A percentile compares a stretch with the other conserved stretches of the same genome.
Conservation (phyloP, 2,797 vertebrate genomes). For the Platyrinchus mystaceus region DNA sequence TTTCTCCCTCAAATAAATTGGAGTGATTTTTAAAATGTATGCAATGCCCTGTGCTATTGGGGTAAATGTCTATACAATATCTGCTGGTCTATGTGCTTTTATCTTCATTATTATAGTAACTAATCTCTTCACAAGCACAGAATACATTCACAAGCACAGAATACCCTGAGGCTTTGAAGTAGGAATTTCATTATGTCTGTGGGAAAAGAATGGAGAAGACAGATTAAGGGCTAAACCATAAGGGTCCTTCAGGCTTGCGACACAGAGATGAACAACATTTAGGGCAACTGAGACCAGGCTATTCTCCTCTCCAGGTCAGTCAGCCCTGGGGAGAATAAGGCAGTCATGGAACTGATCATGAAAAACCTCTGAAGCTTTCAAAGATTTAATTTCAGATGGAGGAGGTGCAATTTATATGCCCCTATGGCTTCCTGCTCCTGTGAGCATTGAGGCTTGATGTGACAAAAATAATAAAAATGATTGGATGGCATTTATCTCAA, state of each 20-base stretch:
- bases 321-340: background rate
- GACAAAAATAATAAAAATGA: background rate
- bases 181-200: background rate
- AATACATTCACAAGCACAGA: background rate
- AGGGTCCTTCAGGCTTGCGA: background rate
- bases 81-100: background rate
- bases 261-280: background rate
- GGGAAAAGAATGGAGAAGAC: background rate
- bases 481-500: background rate
- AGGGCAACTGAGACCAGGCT: background rate
- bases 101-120: background rate
- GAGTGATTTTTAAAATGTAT: background rate
- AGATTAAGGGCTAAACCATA: background rate
- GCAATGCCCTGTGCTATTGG: background rate
- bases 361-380: background rate
- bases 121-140: background rate
- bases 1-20: background rate
- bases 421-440: background rate
- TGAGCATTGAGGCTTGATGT: background rate
- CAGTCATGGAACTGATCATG: fast-evolving
- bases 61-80: background rate
- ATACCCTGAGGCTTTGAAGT: background rate
- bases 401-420: background rate
- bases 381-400: background rate
- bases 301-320: background rate